Base-by-base conservation (phyloP, 2,888 invertebrate species). In the Xylota sylvarum region DNA sequence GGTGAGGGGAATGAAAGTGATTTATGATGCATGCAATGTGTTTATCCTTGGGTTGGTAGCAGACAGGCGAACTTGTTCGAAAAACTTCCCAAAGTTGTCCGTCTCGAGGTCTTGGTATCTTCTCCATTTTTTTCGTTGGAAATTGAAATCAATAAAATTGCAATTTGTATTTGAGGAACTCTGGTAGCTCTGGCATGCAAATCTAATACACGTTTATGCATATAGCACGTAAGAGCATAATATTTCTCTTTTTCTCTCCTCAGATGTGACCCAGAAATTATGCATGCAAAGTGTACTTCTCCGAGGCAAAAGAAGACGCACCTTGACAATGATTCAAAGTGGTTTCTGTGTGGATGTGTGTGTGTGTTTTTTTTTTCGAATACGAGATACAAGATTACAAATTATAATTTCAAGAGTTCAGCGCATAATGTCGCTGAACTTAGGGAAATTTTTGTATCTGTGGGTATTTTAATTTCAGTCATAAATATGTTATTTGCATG, bases 1-100 rank as follows among this genome's bases (percentile, higher is more conserved):
- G 10, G 50, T 7, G 7, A 14, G 12, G 17, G 19, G 48, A 48
- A 60, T 72, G 65, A 46, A 73, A 74, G 79, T 85, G 74, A 85
- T 85, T 85, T 70, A 85, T 70, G 74, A 76, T 78, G 55, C 78
- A 67, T 83, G 78, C 72, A 78, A 83, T 70, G 76, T 76, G 62
- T 83, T 73, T 78, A 78, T 78, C 78, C 73, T 73, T 78, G 60
- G 55, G 32, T 69, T 30, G 27, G 46, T n/a, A 50, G 50, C 12
- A 69, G 17, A 37, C 67, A n/a, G 40, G 30, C n/a, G n/a, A 58
- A 67, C 19, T 52, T 43, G 2, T 43, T 19, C 12, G n/a, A 27
- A 35, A 5, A 67, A 46, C 3, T 12, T 27, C 14, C 12, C 48
- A 77, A 48, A 40, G 4, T 40, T 14, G 0, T 43, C 5, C 30